Conservation (phyloP, 2,888 invertebrate species). For the Orthosia incerta region DNA sequence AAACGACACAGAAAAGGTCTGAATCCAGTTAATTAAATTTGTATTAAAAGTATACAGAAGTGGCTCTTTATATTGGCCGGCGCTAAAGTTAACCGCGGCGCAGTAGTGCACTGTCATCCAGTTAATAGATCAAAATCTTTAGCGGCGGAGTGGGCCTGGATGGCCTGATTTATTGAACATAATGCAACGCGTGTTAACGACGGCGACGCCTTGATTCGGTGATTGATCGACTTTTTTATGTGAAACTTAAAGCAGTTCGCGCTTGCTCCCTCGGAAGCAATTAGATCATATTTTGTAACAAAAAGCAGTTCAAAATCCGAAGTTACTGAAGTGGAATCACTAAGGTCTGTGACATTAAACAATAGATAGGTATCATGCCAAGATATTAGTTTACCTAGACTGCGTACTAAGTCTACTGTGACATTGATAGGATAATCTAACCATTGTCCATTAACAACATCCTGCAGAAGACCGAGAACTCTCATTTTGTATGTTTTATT, state of each 20-base stretch:
- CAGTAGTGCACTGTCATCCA: slow-evolving; percentile 83
- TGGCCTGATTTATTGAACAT: slow-evolving; percentile 85
- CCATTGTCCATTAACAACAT: slow-evolving; percentile 22
- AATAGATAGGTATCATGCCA: slow-evolving; percentile 42
- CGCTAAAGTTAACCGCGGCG: slow-evolving; percentile 85
- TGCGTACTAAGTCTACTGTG: slow-evolving; percentile 24
- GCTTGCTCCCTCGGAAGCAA: slow-evolving; percentile 83
- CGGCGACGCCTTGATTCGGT: slow-evolving; percentile 87
- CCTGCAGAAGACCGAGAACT: neutral
- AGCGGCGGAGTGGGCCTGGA: slow-evolving; percentile 82
- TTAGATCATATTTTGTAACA: slow-evolving; percentile 69
- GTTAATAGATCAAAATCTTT: slow-evolving; percentile 90
- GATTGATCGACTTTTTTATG: slow-evolving; percentile 87
- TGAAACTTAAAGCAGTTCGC: slow-evolving; percentile 79
- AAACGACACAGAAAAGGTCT: slow-evolving; percentile 83
- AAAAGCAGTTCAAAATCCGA: slow-evolving; percentile 47
- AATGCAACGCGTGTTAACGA: slow-evolving; percentile 88
- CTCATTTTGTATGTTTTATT: no score
- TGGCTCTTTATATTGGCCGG: slow-evolving; percentile 85
- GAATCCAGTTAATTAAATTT: slow-evolving; percentile 90
- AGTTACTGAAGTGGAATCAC: slow-evolving; percentile 56
- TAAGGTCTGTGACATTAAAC: slow-evolving; percentile 58
- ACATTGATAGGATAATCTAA: slow-evolving; percentile 27
- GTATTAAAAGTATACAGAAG: slow-evolving; percentile 85
- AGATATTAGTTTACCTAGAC: slow-evolving; percentile 39